Conservation (phyloP, 2,888 invertebrate genomes). For the Metacarcinus magister region DNA sequence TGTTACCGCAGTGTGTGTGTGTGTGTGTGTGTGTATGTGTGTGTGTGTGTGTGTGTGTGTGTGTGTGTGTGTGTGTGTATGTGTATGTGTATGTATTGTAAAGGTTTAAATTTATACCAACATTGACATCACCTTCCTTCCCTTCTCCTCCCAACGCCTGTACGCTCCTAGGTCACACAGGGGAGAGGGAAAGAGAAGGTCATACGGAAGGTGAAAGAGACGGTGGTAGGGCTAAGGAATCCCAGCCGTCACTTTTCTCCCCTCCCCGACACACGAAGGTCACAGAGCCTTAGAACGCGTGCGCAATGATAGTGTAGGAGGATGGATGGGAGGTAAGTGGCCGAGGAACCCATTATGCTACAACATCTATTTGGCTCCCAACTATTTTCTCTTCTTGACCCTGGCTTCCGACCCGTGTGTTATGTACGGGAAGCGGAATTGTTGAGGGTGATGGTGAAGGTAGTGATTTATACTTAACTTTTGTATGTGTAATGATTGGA, state of each 20-base stretch:
- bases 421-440: not conserved
- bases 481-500: not conserved
- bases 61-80: not conserved
- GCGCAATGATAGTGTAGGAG: not conserved
- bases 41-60: conserved; percentile 10
- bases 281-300: not conserved
- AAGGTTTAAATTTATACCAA: not conserved
- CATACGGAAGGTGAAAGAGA: not conserved
- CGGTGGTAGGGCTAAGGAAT: not conserved
- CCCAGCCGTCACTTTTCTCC: not conserved
- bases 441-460: not conserved
- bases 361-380: not conserved
- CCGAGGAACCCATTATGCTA: not conserved
- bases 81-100: not conserved
- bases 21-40: conserved; percentile 15
- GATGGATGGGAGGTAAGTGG: not conserved
- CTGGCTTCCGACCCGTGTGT: not conserved
- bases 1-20: conserved; percentile 15
- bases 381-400: not conserved
- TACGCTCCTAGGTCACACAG: not conserved
- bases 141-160: not conserved
- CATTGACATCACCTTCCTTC: not conserved
- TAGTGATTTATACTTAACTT: not conserved
- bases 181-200: not conserved
- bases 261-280: not conserved